These are phyloP conservation scores for Tarsius wallacei DNA, from an alignment of 2,797 vertebrate genomes.

Conservation along the genomic window DNA sequence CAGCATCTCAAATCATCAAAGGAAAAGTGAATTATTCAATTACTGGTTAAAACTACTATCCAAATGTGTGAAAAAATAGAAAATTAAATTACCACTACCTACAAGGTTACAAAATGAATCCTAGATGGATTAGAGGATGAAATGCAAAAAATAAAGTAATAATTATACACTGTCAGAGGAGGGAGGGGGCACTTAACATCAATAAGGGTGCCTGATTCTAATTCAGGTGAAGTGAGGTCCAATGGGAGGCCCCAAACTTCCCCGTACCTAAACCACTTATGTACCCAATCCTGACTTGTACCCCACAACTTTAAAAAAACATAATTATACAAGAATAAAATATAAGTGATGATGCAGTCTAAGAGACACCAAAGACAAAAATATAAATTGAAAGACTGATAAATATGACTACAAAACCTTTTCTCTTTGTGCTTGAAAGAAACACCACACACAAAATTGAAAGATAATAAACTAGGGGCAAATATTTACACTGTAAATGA, in stretches of 20 bases:
- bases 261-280: too few species aligned
- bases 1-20: constrained; percentile 44
- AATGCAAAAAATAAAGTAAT: constrained; percentile 33
- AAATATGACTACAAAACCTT: not conserved
- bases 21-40: constrained; percentile 13
- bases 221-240: too few species aligned
- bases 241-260: too few species aligned
- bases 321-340: constrained; percentile 37
- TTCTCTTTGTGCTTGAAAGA: not conserved
- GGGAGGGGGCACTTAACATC: too few species aligned
- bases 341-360: not conserved
- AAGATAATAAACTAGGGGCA: not conserved
- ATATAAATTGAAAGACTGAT: constrained; percentile 37
- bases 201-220: too few species aligned
- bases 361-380: constrained; percentile 45
- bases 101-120: constrained; percentile 27
- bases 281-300: too few species aligned
- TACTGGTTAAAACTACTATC: constrained; percentile 45
- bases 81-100: constrained; percentile 37
- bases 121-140: constrained; percentile 38
- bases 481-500: constrained; percentile 28
- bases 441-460: not conserved
- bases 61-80: constrained; percentile 55
- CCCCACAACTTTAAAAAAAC: too few species aligned
- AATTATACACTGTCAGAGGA: not conserved